Base-by-base conservation (phyloP, 2,888 invertebrate genomes). In the Lymantria dispar region DNA sequence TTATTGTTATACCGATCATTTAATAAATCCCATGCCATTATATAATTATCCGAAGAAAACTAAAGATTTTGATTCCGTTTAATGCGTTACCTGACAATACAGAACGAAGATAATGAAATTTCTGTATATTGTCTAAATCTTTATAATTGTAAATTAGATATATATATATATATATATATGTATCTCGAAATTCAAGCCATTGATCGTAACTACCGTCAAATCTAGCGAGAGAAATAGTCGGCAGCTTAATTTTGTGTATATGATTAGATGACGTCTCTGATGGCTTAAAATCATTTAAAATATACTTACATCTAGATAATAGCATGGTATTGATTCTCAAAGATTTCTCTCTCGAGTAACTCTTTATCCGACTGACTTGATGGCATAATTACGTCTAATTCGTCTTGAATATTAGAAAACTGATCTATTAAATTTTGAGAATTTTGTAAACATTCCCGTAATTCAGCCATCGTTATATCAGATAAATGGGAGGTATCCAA, bases 301-400 rank as follows among this genome's bases (percentile, higher is more conserved):
- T 12, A 38, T 12, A 38, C 12, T 38, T 38, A 7, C 12, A 38
- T 12, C 12, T 38, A 12, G 38, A 8, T 12, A 38, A 12, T 38
- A 44, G n/a, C 37, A 8, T 22, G 22, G 12, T 48, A 43, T 14
- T 38, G 37, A 38, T 44, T 44, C 14, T 49, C 39, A 30, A 22
- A 43, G 29, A 14, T 8, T 49, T 49, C 44, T 49, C 44, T 48
- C 12, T 38, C 38, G n/a, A 12, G 12, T 12, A 38, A 38, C 12
- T 12, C 12, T 12, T 12, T 12, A 3, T 38, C 38, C n/a, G 12
- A 12, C 12, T 38, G 38, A 12, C 12, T 38, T 8, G 10, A 10
- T n/a, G 38, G 8, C 10, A 12, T 7, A 12, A 12, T 38, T 12
- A 38, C 10, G 8, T 38, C 38, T 12, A 38, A 8, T 38, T 38